A percentile compares a stretch with the other conserved stretches of the same genome.
Evolutionary conservation across 2,888 invertebrate species (phyloP).

Genomic region (Caenorhabditis panamensis): DNA sequence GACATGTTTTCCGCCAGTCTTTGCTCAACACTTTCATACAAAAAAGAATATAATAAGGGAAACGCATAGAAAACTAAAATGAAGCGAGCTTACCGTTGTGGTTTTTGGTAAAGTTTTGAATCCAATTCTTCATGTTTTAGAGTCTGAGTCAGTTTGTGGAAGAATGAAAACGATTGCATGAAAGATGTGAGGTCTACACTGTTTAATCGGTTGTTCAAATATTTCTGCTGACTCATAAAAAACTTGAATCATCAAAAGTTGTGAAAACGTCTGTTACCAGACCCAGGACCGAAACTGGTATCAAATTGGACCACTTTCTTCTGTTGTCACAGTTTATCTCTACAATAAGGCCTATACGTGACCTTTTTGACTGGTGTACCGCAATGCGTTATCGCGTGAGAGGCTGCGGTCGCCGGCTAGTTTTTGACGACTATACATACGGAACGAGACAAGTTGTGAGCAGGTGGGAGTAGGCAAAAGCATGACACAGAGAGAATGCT

Average conservation of each 20-base stretch:
- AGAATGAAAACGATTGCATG: neutral
- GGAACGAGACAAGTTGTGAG: slow-evolving; percentile 19
- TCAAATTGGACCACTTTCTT: too few species aligned
- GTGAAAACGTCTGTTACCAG: neutral
- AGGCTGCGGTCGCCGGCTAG: slow-evolving; percentile 6
- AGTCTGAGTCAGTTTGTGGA: slow-evolving; percentile 7
- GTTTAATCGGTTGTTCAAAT: slow-evolving; percentile 19
- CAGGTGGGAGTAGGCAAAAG: slow-evolving; percentile 19
- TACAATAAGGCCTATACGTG: slow-evolving; percentile 21
- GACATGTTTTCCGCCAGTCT: slow-evolving; percentile 42
- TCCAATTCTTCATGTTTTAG: neutral
- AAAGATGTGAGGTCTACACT: slow-evolving; percentile 8
- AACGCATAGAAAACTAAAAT: neutral
- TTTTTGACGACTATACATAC: slow-evolving; percentile 31
- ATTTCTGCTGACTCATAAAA: slow-evolving; percentile 10
- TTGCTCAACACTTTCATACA: slow-evolving; percentile 27
- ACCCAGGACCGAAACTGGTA: neutral
- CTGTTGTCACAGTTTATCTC: neutral
- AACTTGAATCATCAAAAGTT: too few species aligned
- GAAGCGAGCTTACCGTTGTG: neutral
- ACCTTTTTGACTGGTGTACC: slow-evolving; percentile 29
- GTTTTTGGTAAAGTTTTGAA: neutral
- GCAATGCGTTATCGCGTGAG: slow-evolving; percentile 3
- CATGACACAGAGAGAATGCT: neutral
- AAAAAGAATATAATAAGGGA: slow-evolving; percentile 2